phyloP scores from a whole-genome alignment of 2,797 vertebrate genomes.

The Acridotheres tristis region DNA sequence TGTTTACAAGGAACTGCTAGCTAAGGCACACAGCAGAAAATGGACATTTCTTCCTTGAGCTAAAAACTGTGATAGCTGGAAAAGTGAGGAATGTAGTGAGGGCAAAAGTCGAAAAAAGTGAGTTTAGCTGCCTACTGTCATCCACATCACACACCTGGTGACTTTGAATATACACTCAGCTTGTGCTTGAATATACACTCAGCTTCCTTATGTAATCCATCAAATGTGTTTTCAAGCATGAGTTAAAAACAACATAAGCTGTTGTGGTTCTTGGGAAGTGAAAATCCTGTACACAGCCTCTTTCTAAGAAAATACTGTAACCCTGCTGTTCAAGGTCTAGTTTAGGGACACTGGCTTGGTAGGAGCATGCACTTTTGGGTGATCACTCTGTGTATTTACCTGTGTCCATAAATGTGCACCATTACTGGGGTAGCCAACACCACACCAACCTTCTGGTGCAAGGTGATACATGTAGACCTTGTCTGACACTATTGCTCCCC shows the following conservation, averaged over 20 bases:
- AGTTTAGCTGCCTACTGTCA: background rate
- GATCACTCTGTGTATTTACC: background rate
- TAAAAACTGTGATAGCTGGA: background rate
- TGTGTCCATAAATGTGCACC: background rate
- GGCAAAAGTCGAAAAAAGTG: background rate
- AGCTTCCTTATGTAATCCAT: background rate
- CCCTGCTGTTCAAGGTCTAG: background rate
- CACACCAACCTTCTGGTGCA: background rate
- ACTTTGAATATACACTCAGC: background rate
- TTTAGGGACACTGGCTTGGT: background rate
- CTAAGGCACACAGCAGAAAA: background rate
- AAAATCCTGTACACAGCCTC: background rate
- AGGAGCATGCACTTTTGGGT: background rate
- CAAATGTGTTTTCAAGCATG: background rate
- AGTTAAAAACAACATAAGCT: background rate
- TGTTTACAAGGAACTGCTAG: background rate
- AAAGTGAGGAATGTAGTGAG: background rate
- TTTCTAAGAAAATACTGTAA: background rate
- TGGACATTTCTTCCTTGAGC: background rate
- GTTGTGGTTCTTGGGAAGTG: background rate
- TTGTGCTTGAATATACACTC: background rate
- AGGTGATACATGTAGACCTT: fast-evolving
- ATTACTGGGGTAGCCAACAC: no score
- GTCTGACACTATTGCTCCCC: background rate
- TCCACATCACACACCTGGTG: background rate